Conservation (phyloP, 2,888 invertebrate species). For the Troides oblongomaculatus region DNA sequence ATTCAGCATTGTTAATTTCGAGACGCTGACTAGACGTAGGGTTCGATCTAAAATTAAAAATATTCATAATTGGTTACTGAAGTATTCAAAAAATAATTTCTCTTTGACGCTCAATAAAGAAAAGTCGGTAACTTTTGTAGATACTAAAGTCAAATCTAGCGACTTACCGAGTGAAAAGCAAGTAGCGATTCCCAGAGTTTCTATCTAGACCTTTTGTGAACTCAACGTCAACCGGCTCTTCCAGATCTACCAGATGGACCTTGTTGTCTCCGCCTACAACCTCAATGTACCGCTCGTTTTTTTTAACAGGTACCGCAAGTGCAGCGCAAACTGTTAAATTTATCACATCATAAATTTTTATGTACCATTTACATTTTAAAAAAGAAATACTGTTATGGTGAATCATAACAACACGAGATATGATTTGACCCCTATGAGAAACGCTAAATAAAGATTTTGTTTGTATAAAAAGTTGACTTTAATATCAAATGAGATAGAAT, state of each 20-base stretch:
- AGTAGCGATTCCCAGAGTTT: not conserved
- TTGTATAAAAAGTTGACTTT: too few relatives aligned
- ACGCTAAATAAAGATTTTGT: too few relatives aligned
- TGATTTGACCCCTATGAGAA: too few relatives aligned
- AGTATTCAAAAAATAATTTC: too few relatives aligned
- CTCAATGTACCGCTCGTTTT: slow-evolving; percentile 3
- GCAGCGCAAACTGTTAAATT: not conserved
- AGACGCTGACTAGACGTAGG: slow-evolving; percentile 40
- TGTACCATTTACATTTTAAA: too few relatives aligned
- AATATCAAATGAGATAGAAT: too few relatives aligned
- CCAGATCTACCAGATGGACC: slow-evolving; percentile 6
- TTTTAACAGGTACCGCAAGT: not conserved
- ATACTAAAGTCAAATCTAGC: too few relatives aligned
- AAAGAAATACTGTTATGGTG: too few relatives aligned
- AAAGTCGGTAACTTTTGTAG: too few relatives aligned
- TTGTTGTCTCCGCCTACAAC: slow-evolving; percentile 13
- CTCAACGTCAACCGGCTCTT: slow-evolving; percentile 35
- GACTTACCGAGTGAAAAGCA: not conserved
- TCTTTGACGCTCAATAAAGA: too few relatives aligned
- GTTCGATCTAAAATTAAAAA: not conserved
- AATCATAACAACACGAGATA: too few relatives aligned
- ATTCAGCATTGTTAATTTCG: slow-evolving; percentile 42
- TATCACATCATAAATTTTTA: too few relatives aligned
- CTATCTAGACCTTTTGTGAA: slow-evolving; percentile 20
- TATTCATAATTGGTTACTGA: not conserved